These are phyloP conservation scores for Cynopterus sphinx DNA, from an alignment of 2,797 vertebrate genomes.

Conservation along the genomic window DNA sequence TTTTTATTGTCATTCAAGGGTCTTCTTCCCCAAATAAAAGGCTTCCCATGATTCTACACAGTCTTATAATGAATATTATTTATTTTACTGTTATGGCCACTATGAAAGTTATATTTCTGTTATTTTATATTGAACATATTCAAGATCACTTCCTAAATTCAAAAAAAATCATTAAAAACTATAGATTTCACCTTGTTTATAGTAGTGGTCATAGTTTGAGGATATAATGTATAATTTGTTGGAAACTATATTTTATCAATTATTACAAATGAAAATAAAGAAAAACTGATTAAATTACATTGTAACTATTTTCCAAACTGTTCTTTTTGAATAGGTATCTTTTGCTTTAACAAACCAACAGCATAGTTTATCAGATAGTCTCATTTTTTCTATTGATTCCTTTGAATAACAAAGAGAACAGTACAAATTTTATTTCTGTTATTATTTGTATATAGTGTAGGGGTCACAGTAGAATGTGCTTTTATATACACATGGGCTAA, in stretches of 20 bases:
- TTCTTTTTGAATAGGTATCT: neutral
- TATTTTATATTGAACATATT: neutral
- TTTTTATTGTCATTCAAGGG: neutral
- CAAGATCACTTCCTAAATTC: neutral
- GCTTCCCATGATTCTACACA: neutral
- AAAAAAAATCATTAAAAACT: neutral
- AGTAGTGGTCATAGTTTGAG: neutral
- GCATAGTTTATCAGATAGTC: neutral
- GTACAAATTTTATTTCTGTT: neutral
- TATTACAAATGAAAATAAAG: conserved; percentile 12
- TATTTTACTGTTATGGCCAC: neutral
- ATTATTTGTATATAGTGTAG: neutral
- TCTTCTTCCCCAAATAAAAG: neutral
- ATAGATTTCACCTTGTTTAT: neutral
- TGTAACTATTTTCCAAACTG: neutral
- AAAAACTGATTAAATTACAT: neutral
- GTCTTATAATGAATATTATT: neutral
- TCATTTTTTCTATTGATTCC: neutral
- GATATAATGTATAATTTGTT: neutral
- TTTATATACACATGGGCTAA: neutral
- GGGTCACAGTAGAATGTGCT: neutral
- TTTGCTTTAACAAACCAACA: neutral
- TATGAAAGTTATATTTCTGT: neutral
- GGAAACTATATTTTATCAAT: neutral
- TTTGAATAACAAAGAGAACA: neutral